Evolutionary conservation across 2,888 invertebrate species (phyloP), one percentile per base, ranked within the genome.

Genomic region (Seladonia tumulorum): DNA sequence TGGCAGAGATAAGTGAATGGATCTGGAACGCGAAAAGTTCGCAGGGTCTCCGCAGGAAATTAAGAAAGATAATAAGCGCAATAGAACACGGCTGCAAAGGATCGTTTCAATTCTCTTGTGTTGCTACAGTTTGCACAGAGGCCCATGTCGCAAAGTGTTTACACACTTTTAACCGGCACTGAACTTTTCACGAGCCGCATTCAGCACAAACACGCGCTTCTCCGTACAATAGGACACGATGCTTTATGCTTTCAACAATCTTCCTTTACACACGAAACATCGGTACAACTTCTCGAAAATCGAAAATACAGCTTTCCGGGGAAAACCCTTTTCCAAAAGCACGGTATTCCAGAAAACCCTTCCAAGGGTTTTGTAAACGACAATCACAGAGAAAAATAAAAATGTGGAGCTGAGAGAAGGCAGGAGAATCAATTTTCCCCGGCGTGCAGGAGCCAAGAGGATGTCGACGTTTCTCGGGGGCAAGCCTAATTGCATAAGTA

Each of bases 401-500:
- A 63, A 45, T 14, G 73, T 12, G 22, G 14, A 68, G n/a, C 25
- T 12, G 16, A 2, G 22, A 53, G 29, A 53, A 66, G 76, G 71
- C 63, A 39, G 47, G 68, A 42, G 82, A 87, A 87, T 89, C 85
- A 90, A 87, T 90, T 90, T 90, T 87, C 88, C 74, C 66, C 76
- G 72, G 60, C 63, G 68, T 70, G 74, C 57, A 45, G 76, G 80
- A 85, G 73, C 47, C 71, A 57, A 60, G 82, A 68, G 57, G 78
- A 77, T 39, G 78, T 70, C 76, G 79, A 49, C 86, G 79, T 47
- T 83, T 63, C 86, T 73, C 45, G 82, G 39, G 47, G 74, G 22
- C 76, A 73, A 42, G 35, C 85, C 87, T 90, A 90, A 90, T 91
- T 90, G 90, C 89, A 87, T 85, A 91, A 91, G 91, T 88, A 86